Evolutionary conservation across 2,888 invertebrate species (phyloP).

Genomic region (Sphecodes monilicornis): DNA sequence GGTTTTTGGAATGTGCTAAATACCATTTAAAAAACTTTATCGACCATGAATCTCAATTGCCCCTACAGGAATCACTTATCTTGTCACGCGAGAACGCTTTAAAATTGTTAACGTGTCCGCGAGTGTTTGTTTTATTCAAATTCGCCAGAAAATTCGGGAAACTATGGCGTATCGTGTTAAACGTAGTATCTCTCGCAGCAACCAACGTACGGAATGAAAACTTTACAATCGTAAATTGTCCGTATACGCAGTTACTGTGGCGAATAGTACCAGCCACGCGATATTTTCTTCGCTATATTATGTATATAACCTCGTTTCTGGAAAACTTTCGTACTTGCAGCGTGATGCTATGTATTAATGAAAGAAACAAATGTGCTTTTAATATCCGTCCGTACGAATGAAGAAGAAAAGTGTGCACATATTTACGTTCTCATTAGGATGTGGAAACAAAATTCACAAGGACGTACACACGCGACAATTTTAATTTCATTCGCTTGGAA

Average conservation of each 20-base stretch:
- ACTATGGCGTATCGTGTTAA: conserved; percentile 9
- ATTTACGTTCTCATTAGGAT: conserved; percentile 8
- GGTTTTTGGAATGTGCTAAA: background rate
- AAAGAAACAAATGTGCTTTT: background rate
- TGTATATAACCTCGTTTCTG: conserved; percentile 43
- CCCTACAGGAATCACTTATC: background rate
- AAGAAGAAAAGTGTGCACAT: background rate
- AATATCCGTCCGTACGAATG: conserved; percentile 2
- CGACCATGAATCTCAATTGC: conserved; percentile 15
- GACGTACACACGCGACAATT: background rate
- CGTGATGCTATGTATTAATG: conserved; percentile 29
- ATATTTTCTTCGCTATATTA: conserved; percentile 41
- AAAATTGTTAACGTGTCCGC: conserved; percentile 24
- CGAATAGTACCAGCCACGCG: conserved; percentile 14
- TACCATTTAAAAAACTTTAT: conserved; percentile 3
- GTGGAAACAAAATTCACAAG: background rate
- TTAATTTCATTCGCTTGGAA: background rate
- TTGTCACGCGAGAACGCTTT: background rate
- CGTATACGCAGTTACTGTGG: conserved; percentile 3
- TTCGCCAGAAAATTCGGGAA: conserved; percentile 1
- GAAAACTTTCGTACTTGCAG: conserved; percentile 10
- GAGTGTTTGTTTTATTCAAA: conserved; percentile 36
- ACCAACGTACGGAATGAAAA: conserved; percentile 41
- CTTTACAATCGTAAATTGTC: conserved; percentile 45
- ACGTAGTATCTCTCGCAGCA: conserved; percentile 28